Percentiles rank a stretch among this genome's conserved stretches.
These are phyloP conservation scores for Thaumatotibia leucotreta DNA, from an alignment of 1,140 invertebrate genomes.

Conservation along the genomic window DNA sequence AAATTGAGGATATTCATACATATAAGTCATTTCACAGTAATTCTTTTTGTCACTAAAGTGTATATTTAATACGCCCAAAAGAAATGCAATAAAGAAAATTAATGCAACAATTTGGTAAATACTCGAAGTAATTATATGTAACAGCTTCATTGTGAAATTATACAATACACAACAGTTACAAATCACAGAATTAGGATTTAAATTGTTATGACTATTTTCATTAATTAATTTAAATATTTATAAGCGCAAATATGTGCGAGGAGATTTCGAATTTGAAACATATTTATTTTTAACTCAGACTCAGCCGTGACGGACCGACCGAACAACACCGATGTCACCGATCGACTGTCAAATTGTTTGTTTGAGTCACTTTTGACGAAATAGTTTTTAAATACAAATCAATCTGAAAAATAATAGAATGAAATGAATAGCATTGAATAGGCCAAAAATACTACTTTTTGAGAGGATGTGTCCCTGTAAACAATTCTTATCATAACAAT, in stretches of 20 bases:
- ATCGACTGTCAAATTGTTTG: neutral
- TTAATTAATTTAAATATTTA: neutral
- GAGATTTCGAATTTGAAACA: neutral
- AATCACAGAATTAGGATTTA: neutral
- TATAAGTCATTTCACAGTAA: slow-evolving; percentile 94
- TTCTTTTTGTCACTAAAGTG: slow-evolving; percentile 81
- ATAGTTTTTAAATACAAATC: too few relatives aligned
- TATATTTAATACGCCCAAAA: slow-evolving; percentile 57
- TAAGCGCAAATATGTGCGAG: neutral
- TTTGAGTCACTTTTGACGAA: neutral
- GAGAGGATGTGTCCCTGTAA: too few relatives aligned
- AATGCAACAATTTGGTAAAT: slow-evolving; percentile 54
- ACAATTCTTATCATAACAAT: too few relatives aligned
- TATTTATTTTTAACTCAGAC: neutral
- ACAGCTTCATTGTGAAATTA: slow-evolving; percentile 41
- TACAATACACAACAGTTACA: neutral
- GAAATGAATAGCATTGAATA: too few relatives aligned
- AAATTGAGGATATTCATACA: slow-evolving; percentile 94
- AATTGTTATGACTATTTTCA: neutral
- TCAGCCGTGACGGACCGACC: neutral
- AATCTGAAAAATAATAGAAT: too few relatives aligned
- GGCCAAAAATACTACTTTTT: too few relatives aligned
- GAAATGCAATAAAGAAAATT: slow-evolving; percentile 47
- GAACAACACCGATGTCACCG: neutral
- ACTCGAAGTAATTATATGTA: slow-evolving; percentile 40